A percentile compares a stretch with the other conserved stretches of the same genome.
Conservation (phyloP, 30 jellyfish, hydroid and myxozoan genomes). For the Chrysaora quinquecirrha region DNA sequence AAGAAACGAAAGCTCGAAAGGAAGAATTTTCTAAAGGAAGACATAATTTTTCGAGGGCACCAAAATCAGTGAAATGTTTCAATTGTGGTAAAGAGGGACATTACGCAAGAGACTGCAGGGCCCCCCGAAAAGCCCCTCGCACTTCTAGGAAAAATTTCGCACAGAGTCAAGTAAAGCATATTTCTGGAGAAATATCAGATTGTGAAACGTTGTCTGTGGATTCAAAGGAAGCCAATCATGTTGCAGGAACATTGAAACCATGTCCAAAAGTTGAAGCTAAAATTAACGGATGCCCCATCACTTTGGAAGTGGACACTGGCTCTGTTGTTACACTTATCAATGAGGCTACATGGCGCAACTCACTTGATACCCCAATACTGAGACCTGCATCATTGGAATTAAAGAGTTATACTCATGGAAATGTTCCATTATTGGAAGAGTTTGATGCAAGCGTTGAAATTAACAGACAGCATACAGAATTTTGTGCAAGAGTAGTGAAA, state of each 20-base stretch:
- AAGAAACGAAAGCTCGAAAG: constrained; percentile 51
- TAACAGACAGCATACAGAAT: constrained; percentile 41
- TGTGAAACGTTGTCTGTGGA: constrained; percentile 48
- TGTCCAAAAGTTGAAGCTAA: constrained; percentile 42
- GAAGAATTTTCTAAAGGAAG: constrained; percentile 53
- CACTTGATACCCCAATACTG: constrained; percentile 56
- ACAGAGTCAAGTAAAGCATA: constrained; percentile 63
- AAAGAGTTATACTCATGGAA: constrained; percentile 57
- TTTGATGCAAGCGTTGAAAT: constrained; percentile 48
- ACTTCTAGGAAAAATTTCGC: constrained; percentile 45
- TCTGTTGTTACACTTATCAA: constrained; percentile 62
- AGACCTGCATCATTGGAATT: constrained; percentile 56
- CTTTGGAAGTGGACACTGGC: constrained; percentile 67
- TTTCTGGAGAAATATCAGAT: constrained; percentile 60
- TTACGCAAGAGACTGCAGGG: constrained; percentile 60
- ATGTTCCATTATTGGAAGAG: constrained; percentile 61
- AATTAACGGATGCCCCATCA: constrained; percentile 30
- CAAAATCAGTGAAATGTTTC: constrained; percentile 51
- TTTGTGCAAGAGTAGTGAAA: constrained; percentile 58
- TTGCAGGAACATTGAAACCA: constrained; percentile 23
- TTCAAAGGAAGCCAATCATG: constrained; percentile 54
- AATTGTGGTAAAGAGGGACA: constrained; percentile 62
- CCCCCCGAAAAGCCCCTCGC: constrained; percentile 67
- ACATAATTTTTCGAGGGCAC: constrained; percentile 51
- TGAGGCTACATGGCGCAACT: constrained; percentile 70